Percentiles rank a stretch among this genome's conserved stretches.
Conservation (phyloP, 35 echinoderm and acorn worm species). For the Hemicentrotus pulcherrimus region DNA sequence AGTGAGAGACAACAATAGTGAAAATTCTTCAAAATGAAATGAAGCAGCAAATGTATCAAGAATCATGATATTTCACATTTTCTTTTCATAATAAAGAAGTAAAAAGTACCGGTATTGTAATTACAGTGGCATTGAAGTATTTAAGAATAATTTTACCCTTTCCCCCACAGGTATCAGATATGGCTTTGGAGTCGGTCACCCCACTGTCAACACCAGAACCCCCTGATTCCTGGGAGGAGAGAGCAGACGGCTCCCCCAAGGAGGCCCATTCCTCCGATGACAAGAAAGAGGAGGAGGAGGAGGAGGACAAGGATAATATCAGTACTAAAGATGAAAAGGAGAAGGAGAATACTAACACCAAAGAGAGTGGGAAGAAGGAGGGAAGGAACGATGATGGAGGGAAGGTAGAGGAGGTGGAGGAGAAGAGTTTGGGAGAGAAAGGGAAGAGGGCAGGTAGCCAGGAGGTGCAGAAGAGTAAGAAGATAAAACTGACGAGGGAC, state of each 20-base stretch:
- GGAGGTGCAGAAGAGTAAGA: constrained; percentile 7
- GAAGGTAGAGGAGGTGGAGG: neutral
- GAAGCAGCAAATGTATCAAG: too few relatives aligned
- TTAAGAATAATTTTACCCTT: neutral
- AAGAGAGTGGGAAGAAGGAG: neutral
- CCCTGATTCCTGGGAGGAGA: constrained; percentile 34
- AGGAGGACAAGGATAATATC: neutral
- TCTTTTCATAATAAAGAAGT: too few relatives aligned
- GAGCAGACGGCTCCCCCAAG: neutral
- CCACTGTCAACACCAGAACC: constrained; percentile 28
- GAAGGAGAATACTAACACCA: constrained; percentile 13
- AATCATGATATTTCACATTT: too few relatives aligned
- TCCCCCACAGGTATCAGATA: constrained; percentile 7
- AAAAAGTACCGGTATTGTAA: too few relatives aligned
- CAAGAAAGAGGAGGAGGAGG: neutral
- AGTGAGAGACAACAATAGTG: too few relatives aligned
- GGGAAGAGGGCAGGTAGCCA: constrained; percentile 2
- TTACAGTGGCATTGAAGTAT: neutral
- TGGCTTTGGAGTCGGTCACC: constrained; percentile 31
- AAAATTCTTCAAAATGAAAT: too few relatives aligned
- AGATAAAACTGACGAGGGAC: neutral
- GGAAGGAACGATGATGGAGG: constrained; percentile 19
- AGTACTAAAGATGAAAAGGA: neutral
- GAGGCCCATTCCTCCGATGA: neutral
- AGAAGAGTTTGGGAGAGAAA: constrained; percentile 14